Conservation (phyloP, 2,797 vertebrate genomes). For the Enteromius thamalakanensis region DNA sequence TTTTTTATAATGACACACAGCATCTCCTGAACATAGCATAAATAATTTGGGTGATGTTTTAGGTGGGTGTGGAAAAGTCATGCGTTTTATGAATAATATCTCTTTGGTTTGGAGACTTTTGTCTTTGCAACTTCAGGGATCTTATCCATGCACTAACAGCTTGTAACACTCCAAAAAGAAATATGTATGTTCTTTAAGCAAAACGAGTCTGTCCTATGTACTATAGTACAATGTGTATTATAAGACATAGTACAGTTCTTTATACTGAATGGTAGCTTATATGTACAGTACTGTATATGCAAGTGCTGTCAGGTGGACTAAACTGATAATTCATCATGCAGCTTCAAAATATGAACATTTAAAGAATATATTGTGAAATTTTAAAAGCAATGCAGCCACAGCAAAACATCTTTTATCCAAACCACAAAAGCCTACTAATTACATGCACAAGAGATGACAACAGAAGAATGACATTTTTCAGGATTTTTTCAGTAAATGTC, state of each 20-base stretch:
- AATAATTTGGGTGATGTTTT: too few relatives aligned
- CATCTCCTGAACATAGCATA: too few relatives aligned
- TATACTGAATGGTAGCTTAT: not conserved
- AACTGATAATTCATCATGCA: not conserved
- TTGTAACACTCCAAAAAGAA: too few relatives aligned
- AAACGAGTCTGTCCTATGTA: not conserved
- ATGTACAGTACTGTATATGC: not conserved
- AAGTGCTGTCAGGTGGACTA: not conserved
- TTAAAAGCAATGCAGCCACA: not conserved
- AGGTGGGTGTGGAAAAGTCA: too few relatives aligned
- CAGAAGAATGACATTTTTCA: not conserved
- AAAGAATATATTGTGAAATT: not conserved
- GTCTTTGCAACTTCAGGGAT: too few relatives aligned
- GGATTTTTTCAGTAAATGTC: constrained; percentile 8
- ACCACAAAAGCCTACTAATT: constrained; percentile 26
- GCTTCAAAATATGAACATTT: constrained; percentile 23
- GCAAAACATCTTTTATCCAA: constrained; percentile 18
- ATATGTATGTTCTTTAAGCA: not conserved
- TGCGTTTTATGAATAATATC: too few relatives aligned
- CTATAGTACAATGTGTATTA: not conserved
- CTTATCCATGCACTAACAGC: too few relatives aligned
- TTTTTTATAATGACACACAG: too few relatives aligned
- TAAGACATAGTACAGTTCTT: not conserved
- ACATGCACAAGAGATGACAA: constrained; percentile 16
- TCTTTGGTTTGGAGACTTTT: too few relatives aligned